Evolutionary conservation across 2,888 invertebrate species (phyloP).

Genomic region (Eustalomyia histrio): DNA sequence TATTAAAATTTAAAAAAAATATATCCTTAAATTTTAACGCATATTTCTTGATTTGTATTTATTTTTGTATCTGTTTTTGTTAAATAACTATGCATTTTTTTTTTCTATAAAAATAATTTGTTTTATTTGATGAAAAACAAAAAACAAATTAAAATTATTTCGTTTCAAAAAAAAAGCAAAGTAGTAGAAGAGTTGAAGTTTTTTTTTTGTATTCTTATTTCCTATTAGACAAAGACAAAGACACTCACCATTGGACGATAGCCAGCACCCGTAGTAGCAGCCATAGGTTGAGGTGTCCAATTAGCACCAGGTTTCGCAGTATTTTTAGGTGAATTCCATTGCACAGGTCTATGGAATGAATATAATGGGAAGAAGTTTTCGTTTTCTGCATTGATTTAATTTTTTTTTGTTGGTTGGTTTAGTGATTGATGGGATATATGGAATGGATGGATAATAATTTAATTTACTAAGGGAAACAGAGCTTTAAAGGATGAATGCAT

Average conservation of each 20-base stretch:
- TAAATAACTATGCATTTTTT: conserved; percentile 32
- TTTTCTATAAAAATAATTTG: not conserved
- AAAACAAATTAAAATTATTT: conserved; percentile 36
- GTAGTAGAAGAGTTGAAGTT: conserved; percentile 44
- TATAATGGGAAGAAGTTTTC: conserved; percentile 68
- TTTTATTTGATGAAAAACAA: conserved; percentile 22
- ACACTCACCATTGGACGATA: conserved; percentile 91
- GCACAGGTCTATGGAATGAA: conserved; percentile 86
- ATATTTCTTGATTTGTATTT: conserved; percentile 25
- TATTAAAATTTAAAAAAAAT: conserved; percentile 1
- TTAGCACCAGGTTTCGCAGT: conserved; percentile 88
- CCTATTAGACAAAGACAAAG: conserved; percentile 59
- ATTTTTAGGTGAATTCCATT: conserved; percentile 95
- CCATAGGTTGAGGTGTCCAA: conserved; percentile 94
- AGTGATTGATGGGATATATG: not conserved
- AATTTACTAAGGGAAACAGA: not conserved
- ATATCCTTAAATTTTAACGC: conserved; percentile 17
- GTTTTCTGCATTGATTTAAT: conserved; percentile 55
- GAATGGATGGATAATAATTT: no score
- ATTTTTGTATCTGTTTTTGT: not conserved
- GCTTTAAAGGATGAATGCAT: not conserved
- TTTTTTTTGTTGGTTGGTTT: conserved; percentile 40
- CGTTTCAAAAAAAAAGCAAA: conserved; percentile 41
- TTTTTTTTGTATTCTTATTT: conserved; percentile 31
- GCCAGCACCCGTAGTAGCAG: conserved; percentile 91